Conservation (phyloP, 2,797 vertebrate species). For the Sebastes wilsoni region DNA sequence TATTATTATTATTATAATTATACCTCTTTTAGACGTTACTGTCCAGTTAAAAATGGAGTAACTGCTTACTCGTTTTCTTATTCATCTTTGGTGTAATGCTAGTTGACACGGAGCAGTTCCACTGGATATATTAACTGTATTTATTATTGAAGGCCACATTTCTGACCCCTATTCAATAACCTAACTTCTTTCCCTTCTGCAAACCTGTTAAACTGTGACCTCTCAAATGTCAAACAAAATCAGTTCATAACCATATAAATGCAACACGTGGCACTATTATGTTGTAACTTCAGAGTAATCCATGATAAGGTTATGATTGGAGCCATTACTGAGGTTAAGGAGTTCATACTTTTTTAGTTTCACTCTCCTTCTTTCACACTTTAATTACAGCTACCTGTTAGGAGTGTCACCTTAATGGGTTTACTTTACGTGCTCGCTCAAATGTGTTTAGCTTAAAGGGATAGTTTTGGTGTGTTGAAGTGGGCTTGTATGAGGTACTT, state of each 20-base stretch:
- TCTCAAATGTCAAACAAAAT: not conserved
- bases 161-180: not conserved
- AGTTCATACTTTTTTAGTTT: not conserved
- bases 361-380: not conserved
- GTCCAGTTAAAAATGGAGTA: not conserved
- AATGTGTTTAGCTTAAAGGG: not conserved
- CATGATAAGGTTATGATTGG: slow-evolving; percentile 14
- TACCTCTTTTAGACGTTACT: not conserved
- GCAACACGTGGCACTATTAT: not conserved
- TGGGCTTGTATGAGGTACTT: not conserved
- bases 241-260: not conserved
- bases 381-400: slow-evolving; percentile 4
- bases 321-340: not conserved
- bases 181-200: not conserved
- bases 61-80: not conserved
- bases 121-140: not conserved
- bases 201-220: not conserved
- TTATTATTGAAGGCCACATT: not conserved
- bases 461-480: not conserved
- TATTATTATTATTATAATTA: no score
- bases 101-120: not conserved
- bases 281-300: not conserved
- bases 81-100: not conserved
- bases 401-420: slow-evolving; percentile 7
- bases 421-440: slow-evolving; percentile 29